These are phyloP conservation scores for Myrmecobius fasciatus DNA, from an alignment of 2,113 vertebrate genomes.

Conservation along the genomic window DNA sequence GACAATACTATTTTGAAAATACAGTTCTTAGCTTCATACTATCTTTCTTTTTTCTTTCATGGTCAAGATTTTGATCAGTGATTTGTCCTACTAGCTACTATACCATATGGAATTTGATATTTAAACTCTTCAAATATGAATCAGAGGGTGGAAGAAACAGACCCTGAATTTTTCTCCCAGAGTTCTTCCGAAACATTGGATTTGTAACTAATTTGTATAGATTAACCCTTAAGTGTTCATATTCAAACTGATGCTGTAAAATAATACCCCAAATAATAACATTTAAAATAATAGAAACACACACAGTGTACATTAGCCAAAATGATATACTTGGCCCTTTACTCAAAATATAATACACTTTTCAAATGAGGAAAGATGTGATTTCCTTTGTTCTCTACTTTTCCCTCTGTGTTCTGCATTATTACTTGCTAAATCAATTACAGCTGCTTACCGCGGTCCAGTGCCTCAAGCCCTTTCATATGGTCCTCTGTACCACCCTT, in stretches of 20 bases:
- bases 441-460: conserved; percentile 35
- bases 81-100: background rate
- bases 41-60: conserved; percentile 38
- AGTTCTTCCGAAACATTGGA: background rate
- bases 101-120: conserved; percentile 46
- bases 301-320: background rate
- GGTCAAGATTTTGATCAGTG: background rate
- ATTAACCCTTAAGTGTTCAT: background rate
- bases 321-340: conserved; percentile 48
- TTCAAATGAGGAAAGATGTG: background rate
- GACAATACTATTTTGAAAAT: conserved; percentile 25
- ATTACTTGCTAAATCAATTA: conserved; percentile 64
- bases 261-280: conserved; percentile 4
- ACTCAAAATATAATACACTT: background rate
- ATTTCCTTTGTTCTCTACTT: background rate
- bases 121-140: background rate
- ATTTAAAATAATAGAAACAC: background rate
- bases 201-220: background rate
- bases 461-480: conserved; percentile 41
- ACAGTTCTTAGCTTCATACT: conserved; percentile 10
- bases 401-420: conserved; percentile 31
- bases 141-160: background rate
- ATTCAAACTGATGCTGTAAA: background rate
- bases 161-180: background rate
- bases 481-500: background rate